Conservation (phyloP, 2,797 vertebrate species). For the Epinephelus malabaricus region DNA sequence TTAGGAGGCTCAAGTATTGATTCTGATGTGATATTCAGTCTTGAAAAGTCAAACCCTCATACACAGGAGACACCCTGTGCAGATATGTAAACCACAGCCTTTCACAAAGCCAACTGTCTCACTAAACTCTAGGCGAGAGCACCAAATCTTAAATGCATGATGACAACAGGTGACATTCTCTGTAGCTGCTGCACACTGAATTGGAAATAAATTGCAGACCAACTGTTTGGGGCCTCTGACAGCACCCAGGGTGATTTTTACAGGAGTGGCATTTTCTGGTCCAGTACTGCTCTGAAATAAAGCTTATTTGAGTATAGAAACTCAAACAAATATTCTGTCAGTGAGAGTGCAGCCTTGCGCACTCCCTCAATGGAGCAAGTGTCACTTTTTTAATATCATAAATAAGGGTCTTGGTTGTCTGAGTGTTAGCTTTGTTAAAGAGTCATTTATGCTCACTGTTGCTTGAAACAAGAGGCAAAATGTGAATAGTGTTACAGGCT, state of each 20-base stretch:
- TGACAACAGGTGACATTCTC: slow-evolving; percentile 68
- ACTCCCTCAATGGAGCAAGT: slow-evolving; percentile 9
- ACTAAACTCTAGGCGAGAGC: slow-evolving; percentile 9
- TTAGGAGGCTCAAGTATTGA: neutral
- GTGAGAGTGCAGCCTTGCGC: slow-evolving; percentile 11
- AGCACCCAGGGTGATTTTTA: slow-evolving; percentile 54
- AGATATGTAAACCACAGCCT: slow-evolving; percentile 4
- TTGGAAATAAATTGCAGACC: slow-evolving; percentile 56
- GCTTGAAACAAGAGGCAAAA: slow-evolving; percentile 31
- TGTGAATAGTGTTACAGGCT: neutral
- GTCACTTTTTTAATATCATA: slow-evolving; percentile 42
- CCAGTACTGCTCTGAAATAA: slow-evolving; percentile 50
- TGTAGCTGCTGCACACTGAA: slow-evolving; percentile 52
- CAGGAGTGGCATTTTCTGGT: slow-evolving; percentile 60
- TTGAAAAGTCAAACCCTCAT: slow-evolving; percentile 21
- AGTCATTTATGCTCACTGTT: slow-evolving; percentile 9
- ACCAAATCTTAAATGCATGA: slow-evolving; percentile 39
- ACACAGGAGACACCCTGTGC: neutral
- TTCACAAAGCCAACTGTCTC: slow-evolving; percentile 1
- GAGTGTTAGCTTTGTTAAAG: slow-evolving; percentile 36
- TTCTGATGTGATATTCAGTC: slow-evolving; percentile 21
- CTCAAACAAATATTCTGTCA: slow-evolving; percentile 56
- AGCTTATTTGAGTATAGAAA: slow-evolving; percentile 58
- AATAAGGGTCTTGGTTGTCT: slow-evolving; percentile 16
- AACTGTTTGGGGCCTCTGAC: slow-evolving; percentile 56